Evolutionary conservation across 2,888 invertebrate species (phyloP), one percentile per base, ranked within the genome.

Genomic region (Teleiodes luculella): DNA sequence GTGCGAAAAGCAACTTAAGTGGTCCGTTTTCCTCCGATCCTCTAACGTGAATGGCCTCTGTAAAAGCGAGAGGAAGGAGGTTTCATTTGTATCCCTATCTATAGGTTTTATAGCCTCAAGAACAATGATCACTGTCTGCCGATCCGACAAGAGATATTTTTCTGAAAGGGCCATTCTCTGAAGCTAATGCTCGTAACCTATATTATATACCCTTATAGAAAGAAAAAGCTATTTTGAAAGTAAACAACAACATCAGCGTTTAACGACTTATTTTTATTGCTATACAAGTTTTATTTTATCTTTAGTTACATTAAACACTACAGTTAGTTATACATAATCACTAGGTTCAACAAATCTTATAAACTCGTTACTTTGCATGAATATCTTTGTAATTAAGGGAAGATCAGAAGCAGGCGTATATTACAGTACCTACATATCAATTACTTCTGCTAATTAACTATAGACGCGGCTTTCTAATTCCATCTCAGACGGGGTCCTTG

Each of bases 21-120:
- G 43, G 49, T 37, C 36, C 30, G 53, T 46, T 55, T 46, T 55
- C 41, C 35, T 24, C 43, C 48, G 14, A n/a, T 55, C 51, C 47
- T 31, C 51, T 47, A 36, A 47, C 41, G 47, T 55, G 51, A 51
- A 51, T 46, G 67, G 64, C 61, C 61, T 61, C 61, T 57, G 58
- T 64, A 59, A 65, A 61, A 62, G 47, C 64, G 65, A 61, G 64
- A 72, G 70, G 69, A 69, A 72, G 71, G 69, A 67, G 65, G 68
- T 61, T 61, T 67, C 65, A 72, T 76, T 72, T 69, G 68, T 65
- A 67, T 65, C 68, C 18, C 48, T 55, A 55, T 48, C 31, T 48
- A 41, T 39, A 51, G 30, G 14, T 16, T 18, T 51, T 50, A 41
- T 31, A 57, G 58, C 61, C 65, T 63, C 60, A 67, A 68, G 67